These are phyloP conservation scores for Drosophila austrosaltans DNA, from an alignment of 2,888 invertebrate species.

Conservation along the genomic window DNA sequence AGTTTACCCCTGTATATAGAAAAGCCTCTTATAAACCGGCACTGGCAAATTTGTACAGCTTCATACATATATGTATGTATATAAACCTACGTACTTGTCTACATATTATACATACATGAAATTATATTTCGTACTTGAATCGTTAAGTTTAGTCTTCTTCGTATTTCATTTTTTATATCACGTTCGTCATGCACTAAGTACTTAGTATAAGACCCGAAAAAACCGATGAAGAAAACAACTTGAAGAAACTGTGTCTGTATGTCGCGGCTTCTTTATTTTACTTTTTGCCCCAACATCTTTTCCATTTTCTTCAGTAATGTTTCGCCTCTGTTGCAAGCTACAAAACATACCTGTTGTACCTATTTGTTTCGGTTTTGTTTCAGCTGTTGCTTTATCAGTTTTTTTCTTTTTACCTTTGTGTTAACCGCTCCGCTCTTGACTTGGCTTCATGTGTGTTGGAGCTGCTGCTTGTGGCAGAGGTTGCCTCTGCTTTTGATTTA, in stretches of 20 bases:
- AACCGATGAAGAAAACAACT: background rate
- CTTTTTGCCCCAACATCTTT: conserved; percentile 31
- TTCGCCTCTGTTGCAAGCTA: conserved; percentile 8
- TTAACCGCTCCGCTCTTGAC: conserved; percentile 20
- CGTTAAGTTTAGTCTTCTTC: conserved; percentile 1
- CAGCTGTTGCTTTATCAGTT: conserved; percentile 34
- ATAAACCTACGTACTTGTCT: background rate
- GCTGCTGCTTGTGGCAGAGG: conserved; percentile 18
- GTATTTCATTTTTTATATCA: conserved; percentile 11
- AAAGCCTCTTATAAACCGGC: background rate
- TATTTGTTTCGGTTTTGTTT: conserved; percentile 26
- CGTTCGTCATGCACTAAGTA: conserved; percentile 16
- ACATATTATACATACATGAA: conserved; percentile 6
- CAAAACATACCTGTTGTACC: background rate
- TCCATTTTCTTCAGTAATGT: conserved; percentile 43
- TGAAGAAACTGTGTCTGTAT: conserved; percentile 49
- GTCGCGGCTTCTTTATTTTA: conserved; percentile 46
- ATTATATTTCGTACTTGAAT: conserved; percentile 4
- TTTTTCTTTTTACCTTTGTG: conserved; percentile 30
- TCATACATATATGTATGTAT: background rate
- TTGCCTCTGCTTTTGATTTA: conserved; percentile 51
- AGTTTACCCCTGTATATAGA: background rate
- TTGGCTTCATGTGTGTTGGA: conserved; percentile 19
- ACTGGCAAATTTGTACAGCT: background rate
- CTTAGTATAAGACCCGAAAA: conserved; percentile 2